These are phyloP conservation scores for Dipodomys ordii DNA, from an alignment of 2,113 vertebrate species.

Conservation along the genomic window DNA sequence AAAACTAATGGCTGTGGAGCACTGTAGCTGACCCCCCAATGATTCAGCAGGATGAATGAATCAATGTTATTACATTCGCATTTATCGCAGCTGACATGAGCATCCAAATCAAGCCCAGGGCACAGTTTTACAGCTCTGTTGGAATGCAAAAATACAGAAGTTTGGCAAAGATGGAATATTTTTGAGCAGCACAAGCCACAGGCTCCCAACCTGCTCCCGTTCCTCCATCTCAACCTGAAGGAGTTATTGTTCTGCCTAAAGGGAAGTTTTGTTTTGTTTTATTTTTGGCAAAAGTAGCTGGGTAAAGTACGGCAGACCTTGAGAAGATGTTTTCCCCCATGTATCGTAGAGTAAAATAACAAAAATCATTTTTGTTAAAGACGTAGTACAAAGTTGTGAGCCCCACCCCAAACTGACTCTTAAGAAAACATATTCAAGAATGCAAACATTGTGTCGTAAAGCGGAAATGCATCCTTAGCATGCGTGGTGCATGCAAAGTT, in stretches of 20 bases:
- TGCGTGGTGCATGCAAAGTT: background rate
- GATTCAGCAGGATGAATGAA: slow-evolving; percentile 56
- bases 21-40: slow-evolving; percentile 23
- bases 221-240: background rate
- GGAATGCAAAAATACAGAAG: slow-evolving; percentile 45
- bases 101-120: slow-evolving; percentile 59
- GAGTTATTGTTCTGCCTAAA: background rate
- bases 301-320: background rate
- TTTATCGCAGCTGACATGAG: slow-evolving; percentile 68
- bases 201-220: background rate
- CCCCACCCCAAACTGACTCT: slow-evolving; percentile 26
- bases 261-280: background rate
- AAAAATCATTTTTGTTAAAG: slow-evolving; percentile 6
- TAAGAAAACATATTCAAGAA: slow-evolving; percentile 67
- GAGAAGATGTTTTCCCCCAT: background rate
- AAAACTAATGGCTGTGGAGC: slow-evolving; percentile 53
- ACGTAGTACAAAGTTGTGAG: background rate
- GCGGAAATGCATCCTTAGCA: background rate
- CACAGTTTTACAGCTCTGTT: slow-evolving; percentile 45
- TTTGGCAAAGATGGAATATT: slow-evolving; percentile 24
- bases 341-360: background rate
- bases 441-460: slow-evolving; percentile 10
- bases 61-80: slow-evolving; percentile 70
- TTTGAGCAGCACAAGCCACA: background rate
- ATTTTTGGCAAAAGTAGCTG: background rate